phyloP scores from a whole-genome alignment of 2,797 vertebrate species.

The Nasua narica region DNA sequence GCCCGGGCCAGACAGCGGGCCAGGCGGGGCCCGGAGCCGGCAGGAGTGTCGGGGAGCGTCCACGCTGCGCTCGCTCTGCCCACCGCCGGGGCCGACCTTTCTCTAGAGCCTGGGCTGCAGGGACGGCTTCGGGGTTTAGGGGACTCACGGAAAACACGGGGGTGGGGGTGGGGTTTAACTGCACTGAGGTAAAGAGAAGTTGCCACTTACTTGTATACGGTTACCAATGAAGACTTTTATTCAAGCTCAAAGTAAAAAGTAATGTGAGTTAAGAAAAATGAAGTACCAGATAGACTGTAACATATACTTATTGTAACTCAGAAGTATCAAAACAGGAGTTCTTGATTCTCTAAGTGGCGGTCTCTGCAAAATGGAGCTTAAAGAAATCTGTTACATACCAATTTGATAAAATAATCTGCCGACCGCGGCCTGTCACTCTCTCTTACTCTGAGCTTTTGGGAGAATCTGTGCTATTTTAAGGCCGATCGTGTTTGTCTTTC shows the following conservation, averaged over 20 bases:
- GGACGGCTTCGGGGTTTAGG: slow-evolving; percentile 60
- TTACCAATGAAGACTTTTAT: slow-evolving; percentile 78
- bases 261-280: slow-evolving; percentile 70
- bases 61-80: not conserved
- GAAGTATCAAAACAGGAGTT: slow-evolving; percentile 71
- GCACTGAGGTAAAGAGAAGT: slow-evolving; percentile 77
- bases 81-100: not conserved
- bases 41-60: not conserved
- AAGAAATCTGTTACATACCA: slow-evolving; percentile 63
- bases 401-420: slow-evolving; percentile 56
- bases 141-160: slow-evolving; percentile 50
- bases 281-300: slow-evolving; percentile 71
- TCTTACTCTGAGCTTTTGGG: slow-evolving; percentile 45
- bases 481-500: slow-evolving; percentile 66
- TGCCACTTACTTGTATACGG: slow-evolving; percentile 75
- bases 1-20: not conserved
- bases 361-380: slow-evolving; percentile 65
- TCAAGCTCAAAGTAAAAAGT: slow-evolving; percentile 76
- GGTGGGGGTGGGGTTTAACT: slow-evolving; percentile 22
- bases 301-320: slow-evolving; percentile 66
- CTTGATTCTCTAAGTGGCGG: slow-evolving; percentile 70
- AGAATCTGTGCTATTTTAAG: slow-evolving; percentile 69
- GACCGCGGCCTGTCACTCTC: slow-evolving; percentile 51
- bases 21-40: no score
- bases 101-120: slow-evolving; percentile 19